Percentiles rank a stretch among this genome's conserved stretches.
phyloP scores from a whole-genome alignment of 2,797 vertebrate species.

The Arrhamphus sclerolepis region DNA sequence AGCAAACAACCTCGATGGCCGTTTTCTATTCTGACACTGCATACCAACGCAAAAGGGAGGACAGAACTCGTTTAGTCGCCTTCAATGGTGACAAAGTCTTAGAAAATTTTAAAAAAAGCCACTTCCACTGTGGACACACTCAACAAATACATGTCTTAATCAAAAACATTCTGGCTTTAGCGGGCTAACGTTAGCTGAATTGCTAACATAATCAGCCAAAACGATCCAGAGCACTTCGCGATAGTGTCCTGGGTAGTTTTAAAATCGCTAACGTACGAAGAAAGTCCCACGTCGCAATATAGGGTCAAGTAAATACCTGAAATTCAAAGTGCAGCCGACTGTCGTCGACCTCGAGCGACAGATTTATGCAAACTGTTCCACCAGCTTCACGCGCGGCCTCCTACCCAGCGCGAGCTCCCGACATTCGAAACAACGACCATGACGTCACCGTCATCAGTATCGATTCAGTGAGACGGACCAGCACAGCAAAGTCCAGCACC shows the following conservation, averaged over 20 bases:
- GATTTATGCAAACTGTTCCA: constrained; percentile 61
- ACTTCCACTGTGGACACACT: constrained; percentile 14
- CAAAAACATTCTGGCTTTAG: constrained; percentile 61
- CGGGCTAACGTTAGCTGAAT: constrained; percentile 62
- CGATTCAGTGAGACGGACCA: constrained; percentile 43
- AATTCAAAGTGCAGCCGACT: constrained; percentile 51
- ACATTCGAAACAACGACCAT: constrained; percentile 80
- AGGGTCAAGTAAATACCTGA: constrained; percentile 67
- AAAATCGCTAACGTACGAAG: constrained; percentile 1
- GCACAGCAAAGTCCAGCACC: constrained; percentile 39
- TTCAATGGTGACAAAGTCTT: no score
- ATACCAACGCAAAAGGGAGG: constrained; percentile 27
- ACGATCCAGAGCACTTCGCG: constrained; percentile 39
- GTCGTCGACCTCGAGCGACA: constrained; percentile 71
- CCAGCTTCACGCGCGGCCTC: constrained; percentile 77
- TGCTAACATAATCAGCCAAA: constrained; percentile 61
- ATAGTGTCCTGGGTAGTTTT: constrained; percentile 34
- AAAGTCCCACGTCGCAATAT: neutral
- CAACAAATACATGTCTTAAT: constrained; percentile 40
- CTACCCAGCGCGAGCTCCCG: constrained; percentile 68
- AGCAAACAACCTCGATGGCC: constrained; percentile 62
- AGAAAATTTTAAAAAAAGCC: neutral
- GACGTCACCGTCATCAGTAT: constrained; percentile 70
- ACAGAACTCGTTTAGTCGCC: constrained; percentile 6
- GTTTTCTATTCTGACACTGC: constrained; percentile 46